A percentile compares a stretch with the other conserved stretches of the same genome.
Evolutionary conservation across 2,797 vertebrate species (phyloP).

Genomic region (Coracias cyanogaster): DNA sequence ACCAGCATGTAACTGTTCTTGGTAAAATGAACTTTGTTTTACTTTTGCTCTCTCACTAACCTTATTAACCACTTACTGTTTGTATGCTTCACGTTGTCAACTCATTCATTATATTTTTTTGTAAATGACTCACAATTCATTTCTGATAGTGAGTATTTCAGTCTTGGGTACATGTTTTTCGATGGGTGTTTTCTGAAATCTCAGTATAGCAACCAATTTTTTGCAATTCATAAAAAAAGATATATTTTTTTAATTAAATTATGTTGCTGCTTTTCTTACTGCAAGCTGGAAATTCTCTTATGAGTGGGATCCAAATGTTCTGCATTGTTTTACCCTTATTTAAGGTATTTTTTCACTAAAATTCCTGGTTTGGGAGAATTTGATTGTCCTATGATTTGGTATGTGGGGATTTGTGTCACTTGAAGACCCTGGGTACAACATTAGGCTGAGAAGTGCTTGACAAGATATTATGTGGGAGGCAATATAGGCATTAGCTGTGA

Average conservation of each 20-base stretch:
- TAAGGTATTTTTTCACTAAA: not conserved
- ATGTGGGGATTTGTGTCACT: not conserved
- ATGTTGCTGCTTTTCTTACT: not conserved
- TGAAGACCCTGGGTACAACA: not conserved
- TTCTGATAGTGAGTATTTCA: conserved; percentile 11
- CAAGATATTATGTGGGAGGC: not conserved
- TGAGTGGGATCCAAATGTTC: not conserved
- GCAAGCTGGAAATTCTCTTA: not conserved
- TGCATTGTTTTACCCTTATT: not conserved
- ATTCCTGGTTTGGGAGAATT: not conserved
- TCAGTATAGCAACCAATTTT: not conserved
- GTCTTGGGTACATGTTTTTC: not conserved
- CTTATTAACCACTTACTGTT: not conserved
- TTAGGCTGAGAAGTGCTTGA: not conserved
- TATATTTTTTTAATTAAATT: not conserved
- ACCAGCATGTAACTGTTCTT: not conserved
- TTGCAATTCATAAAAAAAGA: not conserved
- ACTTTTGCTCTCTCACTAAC: not conserved
- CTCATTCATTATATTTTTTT: not conserved
- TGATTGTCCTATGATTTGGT: not conserved
- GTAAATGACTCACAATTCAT: not conserved
- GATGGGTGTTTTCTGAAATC: not conserved
- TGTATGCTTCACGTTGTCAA: not conserved
- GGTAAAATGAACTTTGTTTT: not conserved
- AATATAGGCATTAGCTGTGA: not conserved